Evolutionary conservation across 2,888 invertebrate genomes (phyloP).

Genomic region (Saturnia japonica): DNA sequence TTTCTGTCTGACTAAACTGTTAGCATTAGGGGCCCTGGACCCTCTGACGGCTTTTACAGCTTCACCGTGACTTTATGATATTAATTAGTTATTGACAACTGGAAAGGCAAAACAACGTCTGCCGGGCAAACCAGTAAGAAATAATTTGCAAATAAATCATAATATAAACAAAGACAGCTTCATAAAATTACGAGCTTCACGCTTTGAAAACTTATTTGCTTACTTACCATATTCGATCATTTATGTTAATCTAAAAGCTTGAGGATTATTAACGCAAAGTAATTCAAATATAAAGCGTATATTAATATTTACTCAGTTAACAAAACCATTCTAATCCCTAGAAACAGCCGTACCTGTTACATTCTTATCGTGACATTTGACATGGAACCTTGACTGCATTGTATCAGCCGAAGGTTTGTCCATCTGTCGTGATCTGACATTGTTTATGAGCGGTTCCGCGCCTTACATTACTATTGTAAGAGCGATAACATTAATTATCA

Average conservation of each 20-base stretch:
- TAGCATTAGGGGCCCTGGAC: too few species aligned
- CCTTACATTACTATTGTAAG: constrained; percentile 50
- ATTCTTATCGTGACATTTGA: constrained; percentile 55
- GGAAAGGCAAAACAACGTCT: too few species aligned
- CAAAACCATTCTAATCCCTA: constrained; percentile 18
- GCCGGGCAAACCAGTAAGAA: too few species aligned
- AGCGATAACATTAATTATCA: constrained; percentile 43
- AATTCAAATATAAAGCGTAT: constrained; percentile 12
- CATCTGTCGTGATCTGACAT: constrained; percentile 52
- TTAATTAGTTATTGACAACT: too few species aligned
- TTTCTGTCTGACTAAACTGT: too few species aligned
- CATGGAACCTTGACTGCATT: constrained; percentile 49
- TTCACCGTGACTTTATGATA: too few species aligned
- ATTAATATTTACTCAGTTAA: constrained; percentile 17
- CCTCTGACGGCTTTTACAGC: too few species aligned
- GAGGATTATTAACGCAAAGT: constrained; percentile 9
- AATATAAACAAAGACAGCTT: not conserved
- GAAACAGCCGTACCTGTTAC: constrained; percentile 28
- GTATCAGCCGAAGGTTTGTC: constrained; percentile 44
- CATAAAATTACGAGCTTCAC: not conserved
- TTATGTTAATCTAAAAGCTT: not conserved
- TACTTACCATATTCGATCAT: not conserved
- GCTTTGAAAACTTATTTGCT: not conserved
- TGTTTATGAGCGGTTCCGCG: constrained; percentile 45
- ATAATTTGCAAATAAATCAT: not conserved